Percentiles rank a stretch among this genome's conserved stretches.
Conservation (phyloP, 2,797 vertebrate genomes). For the Adelosebastes latens region DNA sequence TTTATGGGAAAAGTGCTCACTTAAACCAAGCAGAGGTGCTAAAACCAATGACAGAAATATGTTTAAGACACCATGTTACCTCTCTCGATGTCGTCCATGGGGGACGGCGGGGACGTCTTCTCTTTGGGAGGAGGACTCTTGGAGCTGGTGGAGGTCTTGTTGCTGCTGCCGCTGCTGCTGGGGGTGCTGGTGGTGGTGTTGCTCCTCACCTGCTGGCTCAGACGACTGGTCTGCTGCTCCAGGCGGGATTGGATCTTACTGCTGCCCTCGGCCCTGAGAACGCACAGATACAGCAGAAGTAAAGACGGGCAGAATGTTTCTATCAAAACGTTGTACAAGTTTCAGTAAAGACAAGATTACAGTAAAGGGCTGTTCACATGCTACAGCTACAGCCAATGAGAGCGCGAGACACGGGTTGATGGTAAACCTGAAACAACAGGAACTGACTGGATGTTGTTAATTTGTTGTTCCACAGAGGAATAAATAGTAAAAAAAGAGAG, state of each 20-base stretch:
- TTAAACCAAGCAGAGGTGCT: background rate
- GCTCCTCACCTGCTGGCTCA: slow-evolving; percentile 82
- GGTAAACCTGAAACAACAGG: no score
- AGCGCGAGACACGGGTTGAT: no score
- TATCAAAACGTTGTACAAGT: background rate
- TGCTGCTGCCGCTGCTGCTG: slow-evolving; percentile 80
- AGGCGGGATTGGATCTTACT: slow-evolving; percentile 93
- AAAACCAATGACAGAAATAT: background rate
- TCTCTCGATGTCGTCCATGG: slow-evolving; percentile 96
- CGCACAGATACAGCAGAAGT: background rate
- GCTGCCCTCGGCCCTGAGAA: slow-evolving; percentile 92
- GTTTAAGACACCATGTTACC: slow-evolving; percentile 74
- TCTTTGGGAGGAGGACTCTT: slow-evolving; percentile 91
- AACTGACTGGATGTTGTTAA: no score
- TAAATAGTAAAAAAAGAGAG: no score
- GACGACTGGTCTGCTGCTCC: slow-evolving; percentile 83
- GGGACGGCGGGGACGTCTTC: slow-evolving; percentile 88
- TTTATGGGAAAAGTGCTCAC: background rate
- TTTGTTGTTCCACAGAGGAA: no score
- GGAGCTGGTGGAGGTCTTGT: slow-evolving; percentile 78
- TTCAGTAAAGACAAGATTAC: no score
- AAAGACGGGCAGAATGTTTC: background rate
- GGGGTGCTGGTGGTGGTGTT: slow-evolving; percentile 38
- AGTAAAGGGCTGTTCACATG: no score
- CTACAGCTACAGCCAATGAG: no score